Evolutionary conservation across 2,888 invertebrate species (phyloP), one percentile per base, ranked within the genome.

Genomic region (Chrysolina haemoptera): DNA sequence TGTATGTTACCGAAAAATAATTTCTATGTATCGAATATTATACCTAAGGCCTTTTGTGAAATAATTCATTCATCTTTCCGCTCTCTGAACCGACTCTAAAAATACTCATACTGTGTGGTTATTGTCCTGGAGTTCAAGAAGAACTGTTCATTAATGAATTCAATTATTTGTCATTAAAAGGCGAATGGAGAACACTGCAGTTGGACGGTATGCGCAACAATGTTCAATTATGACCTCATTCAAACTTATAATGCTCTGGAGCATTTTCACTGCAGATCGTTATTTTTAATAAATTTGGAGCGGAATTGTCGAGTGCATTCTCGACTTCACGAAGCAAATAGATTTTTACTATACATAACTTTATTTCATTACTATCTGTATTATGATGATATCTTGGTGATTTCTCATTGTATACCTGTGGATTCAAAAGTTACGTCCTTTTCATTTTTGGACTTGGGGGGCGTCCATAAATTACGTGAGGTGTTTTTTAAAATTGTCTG

Each of bases 181-280:
- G 43, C 55, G 11, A 64, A 63, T 22, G 65, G 27, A 65, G 46
- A 41, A 12, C 65, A n/a, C n/a, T 48, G 20, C 40, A 62, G 71
- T 16, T 53, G 27, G 69, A 69, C 59, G 64, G 62, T 70, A 75
- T 78, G 70, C 75, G 78, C 69, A 74, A 77, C 77, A 76, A 78
- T 79, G 74, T 81, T 82, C 79, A 82, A 82, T 80, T 83, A 80
- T 80, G 82, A 82, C 78, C 77, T 75, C 74, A 73, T 78, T 73
- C 69, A 78, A 68, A 74, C 73, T 74, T 62, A 63, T 62, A 69
- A 68, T 73, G 16, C 70, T 62, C 43, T 20, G 62, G 66, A 69
- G 59, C 62, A 69, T 72, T 78, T 71, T 59, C 64, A 67, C 63
- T 70, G 63, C 73, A 77, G 75, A 76, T 79, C 76, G 73, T 76